phyloP scores from a whole-genome alignment of 2,888 invertebrate species.

The Ochropleura leucogaster region DNA sequence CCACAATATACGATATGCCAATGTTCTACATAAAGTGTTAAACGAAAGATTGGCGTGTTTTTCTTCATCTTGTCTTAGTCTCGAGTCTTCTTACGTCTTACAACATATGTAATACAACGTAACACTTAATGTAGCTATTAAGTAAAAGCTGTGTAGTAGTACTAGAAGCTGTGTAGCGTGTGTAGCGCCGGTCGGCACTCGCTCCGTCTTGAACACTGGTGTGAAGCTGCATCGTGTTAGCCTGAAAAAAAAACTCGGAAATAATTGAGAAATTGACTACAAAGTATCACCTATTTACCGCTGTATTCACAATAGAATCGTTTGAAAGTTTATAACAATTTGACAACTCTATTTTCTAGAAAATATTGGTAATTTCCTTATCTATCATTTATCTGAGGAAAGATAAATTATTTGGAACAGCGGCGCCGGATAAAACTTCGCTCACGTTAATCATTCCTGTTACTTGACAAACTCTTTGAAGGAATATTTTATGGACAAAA shows the following conservation, averaged over 20 bases:
- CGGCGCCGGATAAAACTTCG: conserved; percentile 22
- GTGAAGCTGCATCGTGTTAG: neutral
- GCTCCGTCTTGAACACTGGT: too few relatives aligned
- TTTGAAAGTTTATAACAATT: neutral
- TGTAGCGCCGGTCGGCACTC: too few relatives aligned
- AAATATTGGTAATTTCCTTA: conserved; percentile 25
- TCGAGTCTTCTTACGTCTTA: neutral
- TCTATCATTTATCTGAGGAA: conserved; percentile 22
- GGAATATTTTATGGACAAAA: neutral
- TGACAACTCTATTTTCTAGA: conserved; percentile 1
- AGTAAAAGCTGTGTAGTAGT: too few relatives aligned
- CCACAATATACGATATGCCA: neutral
- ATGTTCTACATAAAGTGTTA: neutral
- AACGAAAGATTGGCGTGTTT: neutral
- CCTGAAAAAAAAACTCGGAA: neutral
- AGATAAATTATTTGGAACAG: conserved; percentile 22
- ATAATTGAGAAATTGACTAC: neutral
- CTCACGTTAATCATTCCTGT: conserved; percentile 34
- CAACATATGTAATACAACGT: too few relatives aligned
- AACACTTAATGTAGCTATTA: too few relatives aligned
- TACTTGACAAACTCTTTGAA: conserved; percentile 27
- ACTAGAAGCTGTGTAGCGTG: too few relatives aligned
- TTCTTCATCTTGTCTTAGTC: neutral
- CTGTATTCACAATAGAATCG: neutral
- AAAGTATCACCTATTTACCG: neutral